phyloP scores from a whole-genome alignment of 2,888 invertebrate genomes.

The Dryobota labecula region DNA sequence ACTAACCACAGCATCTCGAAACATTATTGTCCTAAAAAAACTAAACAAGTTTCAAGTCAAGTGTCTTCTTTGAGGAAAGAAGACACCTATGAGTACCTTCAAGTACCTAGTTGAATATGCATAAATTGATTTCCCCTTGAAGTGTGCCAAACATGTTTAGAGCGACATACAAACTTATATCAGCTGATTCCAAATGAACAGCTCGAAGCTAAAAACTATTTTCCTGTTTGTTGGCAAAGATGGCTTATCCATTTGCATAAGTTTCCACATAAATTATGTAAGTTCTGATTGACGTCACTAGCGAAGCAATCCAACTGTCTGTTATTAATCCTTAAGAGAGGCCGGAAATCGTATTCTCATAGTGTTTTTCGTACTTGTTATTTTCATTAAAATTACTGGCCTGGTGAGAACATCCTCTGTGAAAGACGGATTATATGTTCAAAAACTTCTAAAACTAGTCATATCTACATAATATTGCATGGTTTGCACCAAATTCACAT shows the following conservation, averaged over 20 bases:
- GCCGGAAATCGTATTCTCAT: constrained; percentile 1
- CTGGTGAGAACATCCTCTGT: not conserved
- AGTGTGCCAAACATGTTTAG: constrained; percentile 19
- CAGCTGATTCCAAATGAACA: constrained; percentile 13
- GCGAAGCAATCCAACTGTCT: constrained; percentile 6
- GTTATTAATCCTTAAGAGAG: not conserved
- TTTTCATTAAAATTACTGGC: not conserved
- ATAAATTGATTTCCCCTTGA: constrained; percentile 31
- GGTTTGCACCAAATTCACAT: not conserved
- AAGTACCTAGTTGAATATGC: not conserved
- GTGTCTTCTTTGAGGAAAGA: constrained; percentile 1
- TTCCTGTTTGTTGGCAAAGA: constrained; percentile 15
- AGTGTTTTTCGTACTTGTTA: not conserved
- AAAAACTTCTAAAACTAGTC: not conserved
- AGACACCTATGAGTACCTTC: too few species aligned
- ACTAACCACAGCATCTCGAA: not conserved
- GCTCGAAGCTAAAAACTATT: not conserved
- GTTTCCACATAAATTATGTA: constrained; percentile 32
- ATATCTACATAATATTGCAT: not conserved
- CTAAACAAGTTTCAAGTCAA: constrained; percentile 3
- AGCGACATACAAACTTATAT: constrained; percentile 25
- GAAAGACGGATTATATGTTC: not conserved
- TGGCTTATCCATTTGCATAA: constrained; percentile 10
- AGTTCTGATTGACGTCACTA: constrained; percentile 40
- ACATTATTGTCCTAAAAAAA: not conserved